Evolutionary conservation across 2,888 invertebrate genomes (phyloP), one percentile per base, ranked within the genome.

Genomic region (Incurvaria masculella): DNA sequence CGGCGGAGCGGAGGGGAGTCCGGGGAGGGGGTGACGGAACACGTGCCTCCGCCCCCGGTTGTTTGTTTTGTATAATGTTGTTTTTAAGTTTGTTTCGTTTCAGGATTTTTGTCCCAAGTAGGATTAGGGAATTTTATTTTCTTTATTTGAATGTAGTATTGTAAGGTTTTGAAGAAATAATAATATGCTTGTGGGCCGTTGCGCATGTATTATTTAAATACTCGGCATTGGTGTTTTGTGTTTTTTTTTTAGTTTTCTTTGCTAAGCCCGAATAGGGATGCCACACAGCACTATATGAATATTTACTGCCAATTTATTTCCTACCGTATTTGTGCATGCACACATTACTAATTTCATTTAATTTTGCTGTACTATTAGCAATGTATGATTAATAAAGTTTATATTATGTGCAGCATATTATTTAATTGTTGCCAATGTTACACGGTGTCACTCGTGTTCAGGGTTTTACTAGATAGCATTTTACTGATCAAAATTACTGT

Each of bases 291-390:
- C 17, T 17, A 11, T 76, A 78, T 73, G 76, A 76, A 76, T 68
- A 76, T 74, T 78, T 78, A 78, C 78, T 78, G 78, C 78, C 78
- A 78, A 78, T 75, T 78, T 78, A 76, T 76, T 78, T 76, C 74
- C 71, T 76, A 76, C 73, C 65, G 72, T 74, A 73, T 74, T 75
- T 75, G 76, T 74, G 76, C 73, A 72, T 76, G 73, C 74, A 75
- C 74, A 73, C 73, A 68, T 72, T 73, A 73, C 75, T 76, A 75
- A 76, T 76, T 76, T 74, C 73, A 74, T 72, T 75, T 72, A 60
- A 70, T 73, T 72, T 71, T 66, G 72, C 21, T 17, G 6, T 41
- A 41, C 11, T 11, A 18, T 14, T 41, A 20, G 17, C 14, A n/a
- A n/a, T n/a, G n/a, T 41, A 41, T 14, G n/a, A 41, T 18, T 17